phyloP scores from a whole-genome alignment of 2,113 vertebrate species.

The Pteropus alecto region DNA sequence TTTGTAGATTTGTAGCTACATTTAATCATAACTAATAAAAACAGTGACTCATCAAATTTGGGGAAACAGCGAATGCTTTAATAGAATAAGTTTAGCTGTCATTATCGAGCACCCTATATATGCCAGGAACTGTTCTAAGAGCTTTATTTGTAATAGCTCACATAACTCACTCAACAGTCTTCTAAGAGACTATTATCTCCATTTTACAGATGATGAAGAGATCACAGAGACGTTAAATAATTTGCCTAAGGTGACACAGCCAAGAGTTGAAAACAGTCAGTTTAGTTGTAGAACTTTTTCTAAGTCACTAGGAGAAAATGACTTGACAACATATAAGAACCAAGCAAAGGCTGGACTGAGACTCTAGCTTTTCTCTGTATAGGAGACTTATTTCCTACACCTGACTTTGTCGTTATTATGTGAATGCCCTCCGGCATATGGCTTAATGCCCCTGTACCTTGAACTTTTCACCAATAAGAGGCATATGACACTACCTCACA shows the following conservation, averaged over 20 bases:
- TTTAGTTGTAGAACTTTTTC: not conserved
- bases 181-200: not conserved
- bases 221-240: not conserved
- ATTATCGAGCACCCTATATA: not conserved
- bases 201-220: not conserved
- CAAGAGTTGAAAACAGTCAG: not conserved
- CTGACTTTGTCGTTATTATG: not conserved
- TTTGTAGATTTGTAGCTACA: not conserved
- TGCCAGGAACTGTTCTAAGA: not conserved
- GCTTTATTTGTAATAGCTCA: not conserved
- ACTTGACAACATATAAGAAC: not conserved
- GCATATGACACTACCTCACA: not conserved
- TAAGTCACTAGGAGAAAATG: not conserved
- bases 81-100: not conserved
- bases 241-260: not conserved
- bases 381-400: not conserved
- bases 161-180: not conserved
- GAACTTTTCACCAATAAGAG: not conserved
- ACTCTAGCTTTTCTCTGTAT: not conserved
- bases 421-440: not conserved
- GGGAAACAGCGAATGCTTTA: not conserved
- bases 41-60: not conserved
- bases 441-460: not conserved
- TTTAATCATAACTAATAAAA: slow-evolving; percentile 52
- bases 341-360: not conserved